phyloP scores from a whole-genome alignment of 92 coral and sea anemone genomes.

The Ricordea florida region DNA sequence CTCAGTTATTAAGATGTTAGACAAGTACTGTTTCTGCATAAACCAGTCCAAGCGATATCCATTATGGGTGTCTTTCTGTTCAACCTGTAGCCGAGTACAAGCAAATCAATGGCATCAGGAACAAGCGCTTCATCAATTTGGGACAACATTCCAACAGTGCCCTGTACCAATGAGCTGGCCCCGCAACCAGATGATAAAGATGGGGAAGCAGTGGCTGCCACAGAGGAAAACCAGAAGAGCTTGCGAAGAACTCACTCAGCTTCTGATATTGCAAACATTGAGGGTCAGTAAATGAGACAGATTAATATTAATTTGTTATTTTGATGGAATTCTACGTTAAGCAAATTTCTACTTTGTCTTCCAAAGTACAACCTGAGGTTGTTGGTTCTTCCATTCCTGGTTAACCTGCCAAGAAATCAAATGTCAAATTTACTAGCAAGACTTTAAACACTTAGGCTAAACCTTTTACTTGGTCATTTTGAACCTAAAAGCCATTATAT shows the following conservation, averaged over 20 bases:
- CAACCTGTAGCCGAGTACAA: constrained; percentile 9
- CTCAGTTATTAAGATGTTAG: too few relatives aligned
- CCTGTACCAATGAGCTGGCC: constrained; percentile 50
- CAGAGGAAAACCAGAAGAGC: constrained; percentile 42
- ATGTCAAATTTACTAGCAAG: too few relatives aligned
- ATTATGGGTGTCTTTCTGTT: not conserved
- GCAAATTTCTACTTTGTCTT: too few relatives aligned
- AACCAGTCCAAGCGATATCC: too few relatives aligned
- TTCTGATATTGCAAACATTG: constrained; percentile 56
- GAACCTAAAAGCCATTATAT: too few relatives aligned
- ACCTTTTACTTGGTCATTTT: too few relatives aligned
- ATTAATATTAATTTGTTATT: not conserved
- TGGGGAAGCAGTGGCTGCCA: not conserved
- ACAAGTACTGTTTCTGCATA: too few relatives aligned
- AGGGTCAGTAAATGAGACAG: constrained; percentile 44
- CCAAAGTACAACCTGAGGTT: too few relatives aligned
- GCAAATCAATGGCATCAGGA: not conserved
- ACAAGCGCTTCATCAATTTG: constrained; percentile 42
- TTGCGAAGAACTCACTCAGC: constrained; percentile 72
- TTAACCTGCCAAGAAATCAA: too few relatives aligned
- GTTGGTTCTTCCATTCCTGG: too few relatives aligned
- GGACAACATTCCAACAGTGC: constrained; percentile 63
- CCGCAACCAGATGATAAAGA: constrained; percentile 3
- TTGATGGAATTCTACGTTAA: too few relatives aligned
- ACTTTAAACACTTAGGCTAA: too few relatives aligned